A percentile compares a stretch with the other conserved stretches of the same genome.
phyloP scores from a whole-genome alignment of 2,797 vertebrate species.

The Rhinella marina region DNA sequence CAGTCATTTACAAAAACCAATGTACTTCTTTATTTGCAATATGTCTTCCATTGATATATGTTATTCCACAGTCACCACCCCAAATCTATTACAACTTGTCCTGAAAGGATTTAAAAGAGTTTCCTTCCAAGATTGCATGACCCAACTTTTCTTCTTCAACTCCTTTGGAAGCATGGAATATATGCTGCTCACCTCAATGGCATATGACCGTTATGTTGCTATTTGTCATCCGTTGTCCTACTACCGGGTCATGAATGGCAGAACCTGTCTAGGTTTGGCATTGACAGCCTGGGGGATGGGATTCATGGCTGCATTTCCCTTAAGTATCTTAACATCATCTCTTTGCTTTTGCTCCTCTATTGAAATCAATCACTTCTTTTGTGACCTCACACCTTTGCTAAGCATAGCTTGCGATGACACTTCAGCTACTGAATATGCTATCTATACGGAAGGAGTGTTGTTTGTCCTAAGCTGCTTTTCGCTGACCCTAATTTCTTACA shows the following conservation, averaged over 20 bases:
- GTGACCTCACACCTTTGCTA: conserved; percentile 25
- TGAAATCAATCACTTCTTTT: conserved; percentile 32
- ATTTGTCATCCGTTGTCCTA: conserved; percentile 47
- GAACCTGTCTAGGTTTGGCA: background rate
- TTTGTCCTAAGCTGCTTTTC: conserved; percentile 43
- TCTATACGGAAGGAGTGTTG: conserved; percentile 23
- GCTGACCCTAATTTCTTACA: conserved; percentile 27
- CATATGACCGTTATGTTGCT: conserved; percentile 50
- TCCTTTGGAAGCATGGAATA: conserved; percentile 24
- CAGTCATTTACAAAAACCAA: conserved; percentile 65
- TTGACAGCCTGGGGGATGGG: conserved; percentile 8
- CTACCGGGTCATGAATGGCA: conserved; percentile 12
- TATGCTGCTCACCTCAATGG: conserved; percentile 53
- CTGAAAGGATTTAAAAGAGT: conserved; percentile 64
- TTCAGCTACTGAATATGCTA: conserved; percentile 2
- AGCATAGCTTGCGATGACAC: conserved; percentile 49
- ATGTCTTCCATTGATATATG: conserved; percentile 69
- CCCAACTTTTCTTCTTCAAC: conserved; percentile 69
- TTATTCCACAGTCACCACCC: conserved; percentile 68
- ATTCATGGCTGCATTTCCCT: conserved; percentile 4
- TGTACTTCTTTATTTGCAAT: conserved; percentile 71
- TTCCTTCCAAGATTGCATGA: conserved; percentile 67
- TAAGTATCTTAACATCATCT: background rate
- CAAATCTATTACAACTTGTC: conserved; percentile 66
- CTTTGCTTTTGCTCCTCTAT: conserved; percentile 39